Base-by-base conservation (phyloP, 1,140 invertebrate species). In the Venturia canescens region DNA sequence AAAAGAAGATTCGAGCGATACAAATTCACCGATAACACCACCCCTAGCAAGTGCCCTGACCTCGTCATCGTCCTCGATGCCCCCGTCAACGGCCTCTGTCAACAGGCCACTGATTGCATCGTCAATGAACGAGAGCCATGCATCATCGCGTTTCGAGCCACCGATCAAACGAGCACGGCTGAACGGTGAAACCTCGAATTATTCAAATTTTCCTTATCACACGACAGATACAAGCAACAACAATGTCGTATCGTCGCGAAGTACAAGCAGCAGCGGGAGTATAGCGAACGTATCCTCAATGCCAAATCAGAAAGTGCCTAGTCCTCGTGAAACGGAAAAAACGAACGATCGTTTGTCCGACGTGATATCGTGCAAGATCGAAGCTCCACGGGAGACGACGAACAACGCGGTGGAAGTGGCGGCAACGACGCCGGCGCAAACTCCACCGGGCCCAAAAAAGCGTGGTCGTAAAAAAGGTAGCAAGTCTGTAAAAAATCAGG, bases 391-490 rank as follows among this genome's bases (percentile, higher is more conserved):
- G 7, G 75, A 63, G 7, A 26, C 60, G 60, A 63, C 23, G 3
- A 63, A 26, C 38, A 63, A 26, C 38, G 70, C 38, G 16, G 1
- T 26, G 34, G 66, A 66, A 23, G n/a, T 5, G 34, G 5, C 29
- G 77, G n/a, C 27, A 48, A 57, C 66, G 69, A 21, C 66, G 67
- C 70, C 60, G 78, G 86, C 88, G 29, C 75, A n/a, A n/a, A n/a
- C n/a, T n/a, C n/a, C 78, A 60, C 83, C 88, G 66, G 92, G 90
- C 57, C 91, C 93, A 16, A 94, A 94, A 86, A 95, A 95, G 85
- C 92, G 94, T 27, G 94, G 94, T n/a, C 90, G 95, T 0, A 95
- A 95, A 88, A 95, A 95, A 89, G 94, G 94, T 74, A 95, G 94
- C 26, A 95, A 94, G 84, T 95, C 94, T 21, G 79, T 92, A 66